These are phyloP conservation scores for Callitettix versicolor DNA, from an alignment of 1,140 invertebrate genomes.

Conservation along the genomic window DNA sequence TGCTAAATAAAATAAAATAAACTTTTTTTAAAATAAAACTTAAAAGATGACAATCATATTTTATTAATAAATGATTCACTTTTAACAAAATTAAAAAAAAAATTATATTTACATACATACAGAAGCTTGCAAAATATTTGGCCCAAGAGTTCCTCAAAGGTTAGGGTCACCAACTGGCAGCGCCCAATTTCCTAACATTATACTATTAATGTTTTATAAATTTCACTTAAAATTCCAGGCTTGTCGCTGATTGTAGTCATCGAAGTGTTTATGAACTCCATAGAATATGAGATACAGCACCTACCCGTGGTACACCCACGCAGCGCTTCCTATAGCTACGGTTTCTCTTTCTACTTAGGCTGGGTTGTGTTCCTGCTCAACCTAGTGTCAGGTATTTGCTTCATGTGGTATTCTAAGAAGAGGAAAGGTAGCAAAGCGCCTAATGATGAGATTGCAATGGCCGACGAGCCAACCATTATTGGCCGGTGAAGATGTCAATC, in stretches of 20 bases:
- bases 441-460: constrained; percentile 65
- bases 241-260: constrained; percentile 65
- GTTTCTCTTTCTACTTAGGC: constrained; percentile 65
- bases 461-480: constrained; percentile 73
- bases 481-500: constrained; percentile 48
- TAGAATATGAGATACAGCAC: constrained; percentile 56
- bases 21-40: too few relatives aligned
- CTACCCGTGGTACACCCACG: constrained; percentile 56
- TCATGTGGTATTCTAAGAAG: constrained; percentile 71
- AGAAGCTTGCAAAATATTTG: too few relatives aligned
- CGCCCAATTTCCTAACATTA: too few relatives aligned
- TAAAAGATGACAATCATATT: too few relatives aligned
- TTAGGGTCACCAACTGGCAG: too few relatives aligned
- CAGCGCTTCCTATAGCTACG: constrained; percentile 47
- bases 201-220: too few relatives aligned
- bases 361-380: constrained; percentile 70
- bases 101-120: too few relatives aligned
- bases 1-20: too few relatives aligned
- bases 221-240: too few relatives aligned
- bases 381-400: constrained; percentile 50
- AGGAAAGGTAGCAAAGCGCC: constrained; percentile 70
- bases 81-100: too few relatives aligned
- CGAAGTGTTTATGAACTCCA: constrained; percentile 62
- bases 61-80: too few relatives aligned
- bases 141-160: too few relatives aligned